Conservation (phyloP, 2,797 vertebrate genomes). For the Sebastes flavidus region DNA sequence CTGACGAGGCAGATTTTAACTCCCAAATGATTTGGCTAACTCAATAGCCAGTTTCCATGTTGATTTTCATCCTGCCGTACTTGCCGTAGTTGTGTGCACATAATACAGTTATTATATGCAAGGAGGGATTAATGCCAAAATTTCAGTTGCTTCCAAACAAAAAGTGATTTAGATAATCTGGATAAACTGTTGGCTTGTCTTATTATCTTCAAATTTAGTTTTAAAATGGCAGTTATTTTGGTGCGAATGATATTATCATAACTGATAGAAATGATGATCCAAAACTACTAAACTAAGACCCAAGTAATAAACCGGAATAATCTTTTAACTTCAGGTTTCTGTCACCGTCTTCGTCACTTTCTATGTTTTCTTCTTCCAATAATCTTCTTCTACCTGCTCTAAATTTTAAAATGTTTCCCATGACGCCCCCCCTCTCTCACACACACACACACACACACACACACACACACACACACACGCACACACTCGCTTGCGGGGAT, state of each 20-base stretch:
- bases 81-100: not conserved
- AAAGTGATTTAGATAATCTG: not conserved
- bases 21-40: not conserved
- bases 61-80: not conserved
- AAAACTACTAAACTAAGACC: not conserved
- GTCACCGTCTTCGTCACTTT: not conserved
- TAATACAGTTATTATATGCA: not conserved
- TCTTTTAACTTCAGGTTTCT: not conserved
- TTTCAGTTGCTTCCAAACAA: not conserved
- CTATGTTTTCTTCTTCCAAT: not conserved
- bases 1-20: not conserved
- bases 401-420: not conserved
- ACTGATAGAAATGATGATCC: not conserved
- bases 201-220: not conserved
- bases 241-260: not conserved
- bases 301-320: not conserved
- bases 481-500: constrained; percentile 53
- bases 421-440: not conserved
- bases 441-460: constrained; percentile 12
- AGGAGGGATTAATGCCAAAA: not conserved
- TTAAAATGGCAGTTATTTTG: not conserved
- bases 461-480: constrained; percentile 33
- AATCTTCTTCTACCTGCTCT: not conserved
- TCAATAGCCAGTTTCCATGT: not conserved
- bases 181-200: not conserved